phyloP scores from a whole-genome alignment of 2,888 invertebrate genomes.

The Micoletzkya japonica region DNA sequence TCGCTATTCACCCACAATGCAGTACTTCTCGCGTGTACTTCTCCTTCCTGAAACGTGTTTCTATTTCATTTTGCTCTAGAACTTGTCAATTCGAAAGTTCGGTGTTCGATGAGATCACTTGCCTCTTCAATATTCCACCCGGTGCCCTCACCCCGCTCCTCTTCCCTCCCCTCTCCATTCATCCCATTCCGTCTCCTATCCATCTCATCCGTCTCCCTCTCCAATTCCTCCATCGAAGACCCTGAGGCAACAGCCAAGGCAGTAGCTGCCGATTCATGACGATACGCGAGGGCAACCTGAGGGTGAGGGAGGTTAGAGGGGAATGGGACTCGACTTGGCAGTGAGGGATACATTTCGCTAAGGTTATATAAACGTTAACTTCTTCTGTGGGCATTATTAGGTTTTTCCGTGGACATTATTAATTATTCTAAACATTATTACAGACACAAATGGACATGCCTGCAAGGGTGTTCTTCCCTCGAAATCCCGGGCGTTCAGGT shows the following conservation, averaged over 20 bases:
- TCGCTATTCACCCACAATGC: constrained; percentile 52
- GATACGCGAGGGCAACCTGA: not conserved
- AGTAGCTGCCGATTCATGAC: not conserved
- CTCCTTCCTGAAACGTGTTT: not conserved
- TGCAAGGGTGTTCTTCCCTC: constrained; percentile 89
- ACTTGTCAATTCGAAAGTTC: not conserved
- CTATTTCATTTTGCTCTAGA: not conserved
- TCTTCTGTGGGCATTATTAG: too few relatives aligned
- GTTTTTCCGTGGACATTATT: too few relatives aligned
- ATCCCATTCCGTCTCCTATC: constrained; percentile 6
- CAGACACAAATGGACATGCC: too few relatives aligned
- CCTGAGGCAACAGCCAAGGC: not conserved
- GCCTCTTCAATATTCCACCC: constrained; percentile 4
- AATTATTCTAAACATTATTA: too few relatives aligned
- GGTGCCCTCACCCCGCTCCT: not conserved
- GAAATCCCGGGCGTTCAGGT: constrained; percentile 84
- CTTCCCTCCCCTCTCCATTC: not conserved
- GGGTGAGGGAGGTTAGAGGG: too few relatives aligned
- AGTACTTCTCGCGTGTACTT: constrained; percentile 30
- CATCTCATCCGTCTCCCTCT: constrained; percentile 21
- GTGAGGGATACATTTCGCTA: too few relatives aligned
- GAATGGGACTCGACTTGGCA: too few relatives aligned
- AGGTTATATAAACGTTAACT: too few relatives aligned
- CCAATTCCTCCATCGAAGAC: constrained; percentile 11
- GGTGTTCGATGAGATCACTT: not conserved